These are phyloP conservation scores for Hafferia zeledoni DNA, from an alignment of 2,797 vertebrate genomes.

Conservation along the genomic window DNA sequence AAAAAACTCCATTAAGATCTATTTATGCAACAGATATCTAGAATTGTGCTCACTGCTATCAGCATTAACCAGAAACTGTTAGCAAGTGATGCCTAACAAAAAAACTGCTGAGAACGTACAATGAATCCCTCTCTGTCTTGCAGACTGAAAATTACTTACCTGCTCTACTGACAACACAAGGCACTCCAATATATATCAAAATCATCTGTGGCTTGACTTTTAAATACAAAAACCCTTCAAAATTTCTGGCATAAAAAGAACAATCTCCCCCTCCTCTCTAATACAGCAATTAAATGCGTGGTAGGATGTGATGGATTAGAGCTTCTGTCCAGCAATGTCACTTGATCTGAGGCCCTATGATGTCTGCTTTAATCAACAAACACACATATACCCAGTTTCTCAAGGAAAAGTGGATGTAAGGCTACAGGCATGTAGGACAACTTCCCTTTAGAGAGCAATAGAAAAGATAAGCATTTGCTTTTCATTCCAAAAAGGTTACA, in stretches of 20 bases:
- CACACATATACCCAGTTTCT: background rate
- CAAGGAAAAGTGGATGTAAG: background rate
- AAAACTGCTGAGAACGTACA: background rate
- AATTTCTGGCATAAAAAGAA: background rate
- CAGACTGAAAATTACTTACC: constrained; percentile 40
- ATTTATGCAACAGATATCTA: constrained; percentile 7
- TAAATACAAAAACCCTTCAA: background rate
- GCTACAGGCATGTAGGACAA: constrained; percentile 61
- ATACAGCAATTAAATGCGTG: background rate
- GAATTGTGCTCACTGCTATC: background rate
- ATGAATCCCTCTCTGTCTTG: background rate
- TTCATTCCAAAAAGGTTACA: background rate
- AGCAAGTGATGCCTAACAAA: background rate
- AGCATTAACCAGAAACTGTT: background rate
- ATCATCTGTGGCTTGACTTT: background rate
- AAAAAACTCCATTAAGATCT: background rate
- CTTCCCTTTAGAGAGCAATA: constrained; percentile 71
- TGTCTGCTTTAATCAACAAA: background rate
- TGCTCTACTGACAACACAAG: background rate
- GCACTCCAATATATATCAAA: background rate
- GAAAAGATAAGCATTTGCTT: background rate
- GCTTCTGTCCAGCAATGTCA: constrained; percentile 24
- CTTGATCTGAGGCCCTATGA: background rate
- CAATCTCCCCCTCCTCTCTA: constrained; percentile 64
- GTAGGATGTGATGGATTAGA: background rate